Percentiles rank a stretch among this genome's conserved stretches.
phyloP scores from a whole-genome alignment of 2,888 invertebrate genomes.

The Ophion obscuratus region DNA sequence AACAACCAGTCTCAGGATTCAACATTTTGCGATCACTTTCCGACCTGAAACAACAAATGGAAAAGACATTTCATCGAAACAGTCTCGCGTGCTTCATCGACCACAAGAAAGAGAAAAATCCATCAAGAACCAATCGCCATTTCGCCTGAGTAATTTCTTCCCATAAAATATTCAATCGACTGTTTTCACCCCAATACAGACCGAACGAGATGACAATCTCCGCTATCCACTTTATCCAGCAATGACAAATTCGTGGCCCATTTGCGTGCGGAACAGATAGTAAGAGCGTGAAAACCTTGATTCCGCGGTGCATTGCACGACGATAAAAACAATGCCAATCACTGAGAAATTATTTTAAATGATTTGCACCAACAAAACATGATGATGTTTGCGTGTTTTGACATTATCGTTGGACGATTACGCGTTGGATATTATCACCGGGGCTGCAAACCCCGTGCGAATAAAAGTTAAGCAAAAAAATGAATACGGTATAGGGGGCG shows the following conservation, averaged over 20 bases:
- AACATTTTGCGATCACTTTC: conserved; percentile 83
- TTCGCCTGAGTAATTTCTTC: conserved; percentile 23
- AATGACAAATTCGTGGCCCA: background rate
- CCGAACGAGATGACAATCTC: conserved; percentile 27
- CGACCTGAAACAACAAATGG: conserved; percentile 77
- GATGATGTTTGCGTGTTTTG: conserved; percentile 76
- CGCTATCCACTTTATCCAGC: conserved; percentile 3
- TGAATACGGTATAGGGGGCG: conserved; percentile 54
- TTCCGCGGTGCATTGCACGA: background rate
- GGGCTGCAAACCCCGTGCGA: conserved; percentile 6
- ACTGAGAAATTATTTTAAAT: background rate
- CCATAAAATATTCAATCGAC: conserved; percentile 35
- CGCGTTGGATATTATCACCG: conserved; percentile 64
- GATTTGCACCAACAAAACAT: background rate
- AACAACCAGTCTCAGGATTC: conserved; percentile 82
- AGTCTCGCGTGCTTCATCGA: background rate
- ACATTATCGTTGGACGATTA: conserved; percentile 79
- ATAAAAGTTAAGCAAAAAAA: background rate
- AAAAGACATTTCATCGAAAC: background rate
- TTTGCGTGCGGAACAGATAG: background rate
- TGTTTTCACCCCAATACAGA: conserved; percentile 15
- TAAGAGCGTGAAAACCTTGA: background rate
- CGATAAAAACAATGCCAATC: background rate
- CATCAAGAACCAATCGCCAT: background rate
- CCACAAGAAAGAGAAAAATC: background rate